These are phyloP conservation scores for Peromyscus aztecus DNA, from an alignment of 2,797 vertebrate species.

Conservation along the genomic window DNA sequence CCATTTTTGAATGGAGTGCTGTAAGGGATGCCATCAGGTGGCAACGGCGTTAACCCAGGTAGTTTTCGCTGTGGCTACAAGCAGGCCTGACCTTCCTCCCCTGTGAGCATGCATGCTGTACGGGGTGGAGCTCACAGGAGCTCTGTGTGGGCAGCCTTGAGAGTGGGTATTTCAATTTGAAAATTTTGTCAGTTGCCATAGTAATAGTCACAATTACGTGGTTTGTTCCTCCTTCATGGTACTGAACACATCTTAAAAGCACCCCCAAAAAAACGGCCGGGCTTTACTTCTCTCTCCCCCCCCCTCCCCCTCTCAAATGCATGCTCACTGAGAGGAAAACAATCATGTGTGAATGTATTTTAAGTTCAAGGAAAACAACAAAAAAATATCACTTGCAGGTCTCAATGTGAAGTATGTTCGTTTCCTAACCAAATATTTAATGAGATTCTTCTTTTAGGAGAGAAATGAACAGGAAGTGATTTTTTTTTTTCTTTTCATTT, in stretches of 20 bases:
- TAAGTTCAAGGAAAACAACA: conserved; percentile 64
- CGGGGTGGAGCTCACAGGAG: conserved; percentile 52
- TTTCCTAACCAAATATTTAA: conserved; percentile 70
- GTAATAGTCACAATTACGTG: conserved; percentile 78
- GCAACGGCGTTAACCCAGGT: conserved; percentile 3
- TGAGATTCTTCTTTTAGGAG: conserved; percentile 45
- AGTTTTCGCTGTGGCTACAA: conserved; percentile 8
- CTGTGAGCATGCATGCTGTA: neutral
- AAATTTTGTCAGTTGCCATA: conserved; percentile 81
- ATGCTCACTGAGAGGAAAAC: conserved; percentile 42
- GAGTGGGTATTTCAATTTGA: conserved; percentile 73
- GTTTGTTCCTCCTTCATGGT: conserved; percentile 70
- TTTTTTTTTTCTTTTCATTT: too few relatives aligned
- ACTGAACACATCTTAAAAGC: conserved; percentile 67
- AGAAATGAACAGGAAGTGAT: conserved; percentile 74
- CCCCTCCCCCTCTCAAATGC: neutral
- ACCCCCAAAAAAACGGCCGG: conserved; percentile 22
- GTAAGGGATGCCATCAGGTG: conserved; percentile 54
- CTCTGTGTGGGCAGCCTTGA: conserved; percentile 75
- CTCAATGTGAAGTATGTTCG: conserved; percentile 34
- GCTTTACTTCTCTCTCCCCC: neutral
- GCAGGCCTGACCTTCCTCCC: conserved; percentile 55
- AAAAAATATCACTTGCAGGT: conserved; percentile 31
- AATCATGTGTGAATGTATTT: conserved; percentile 10
- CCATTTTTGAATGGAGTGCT: conserved; percentile 68